Percentiles rank a stretch among this genome's conserved stretches.
phyloP scores from a whole-genome alignment of 2,113 vertebrate species.

The Glaucidium brasilianum region DNA sequence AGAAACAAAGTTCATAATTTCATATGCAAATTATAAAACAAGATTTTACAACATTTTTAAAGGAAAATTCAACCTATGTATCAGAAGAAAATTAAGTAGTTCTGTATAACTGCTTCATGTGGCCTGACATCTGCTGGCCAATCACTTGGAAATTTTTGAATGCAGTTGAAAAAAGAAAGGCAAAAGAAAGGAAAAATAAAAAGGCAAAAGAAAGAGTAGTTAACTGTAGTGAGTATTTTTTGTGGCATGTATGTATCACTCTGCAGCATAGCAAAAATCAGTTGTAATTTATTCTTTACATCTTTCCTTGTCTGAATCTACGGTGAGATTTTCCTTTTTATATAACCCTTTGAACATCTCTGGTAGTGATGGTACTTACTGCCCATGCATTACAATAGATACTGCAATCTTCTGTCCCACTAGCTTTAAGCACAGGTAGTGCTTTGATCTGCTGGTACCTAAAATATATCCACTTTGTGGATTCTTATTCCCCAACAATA shows the following conservation, averaged over 20 bases:
- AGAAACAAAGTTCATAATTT: not conserved
- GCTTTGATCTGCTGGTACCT: not conserved
- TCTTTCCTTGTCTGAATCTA: not conserved
- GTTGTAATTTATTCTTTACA: not conserved
- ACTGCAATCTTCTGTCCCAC: not conserved
- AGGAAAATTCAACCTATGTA: not conserved
- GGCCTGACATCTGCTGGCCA: not conserved
- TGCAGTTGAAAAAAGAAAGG: not conserved
- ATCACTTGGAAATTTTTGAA: not conserved
- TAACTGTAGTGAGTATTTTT: not conserved
- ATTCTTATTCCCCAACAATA: not conserved
- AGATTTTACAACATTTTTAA: not conserved
- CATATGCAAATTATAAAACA: not conserved
- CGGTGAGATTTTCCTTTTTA: not conserved
- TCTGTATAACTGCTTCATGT: not conserved
- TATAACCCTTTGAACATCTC: not conserved
- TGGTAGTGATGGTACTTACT: not conserved
- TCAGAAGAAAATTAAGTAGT: not conserved
- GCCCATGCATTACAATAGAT: not conserved
- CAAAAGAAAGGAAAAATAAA: too few species aligned
- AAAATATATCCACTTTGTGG: not conserved
- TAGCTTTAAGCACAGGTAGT: not conserved
- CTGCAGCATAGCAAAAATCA: not conserved
- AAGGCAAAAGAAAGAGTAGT: not conserved
- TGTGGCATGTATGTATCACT: not conserved